Evolutionary conservation across 1,140 invertebrate species (phyloP).

Genomic region (Ceratosolen solmsi): DNA sequence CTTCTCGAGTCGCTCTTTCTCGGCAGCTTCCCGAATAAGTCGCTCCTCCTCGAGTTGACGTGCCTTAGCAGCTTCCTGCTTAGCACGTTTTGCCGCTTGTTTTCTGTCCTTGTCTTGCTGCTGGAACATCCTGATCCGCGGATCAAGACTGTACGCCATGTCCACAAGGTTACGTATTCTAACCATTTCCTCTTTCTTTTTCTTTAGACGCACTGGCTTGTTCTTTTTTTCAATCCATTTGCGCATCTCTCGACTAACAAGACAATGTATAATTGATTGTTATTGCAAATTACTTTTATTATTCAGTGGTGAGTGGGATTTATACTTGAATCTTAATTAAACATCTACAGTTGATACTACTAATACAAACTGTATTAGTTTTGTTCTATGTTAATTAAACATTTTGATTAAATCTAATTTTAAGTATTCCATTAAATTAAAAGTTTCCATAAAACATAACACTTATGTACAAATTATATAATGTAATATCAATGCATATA

Average conservation of each 20-base stretch:
- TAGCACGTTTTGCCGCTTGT: slow-evolving; percentile 89
- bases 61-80: slow-evolving; percentile 89
- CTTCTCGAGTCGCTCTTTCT: slow-evolving; percentile 80
- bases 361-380: too few species aligned
- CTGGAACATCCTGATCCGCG: slow-evolving; percentile 92
- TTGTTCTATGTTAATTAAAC: too few species aligned
- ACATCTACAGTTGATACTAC: too few species aligned
- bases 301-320: too few species aligned
- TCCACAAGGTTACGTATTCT: slow-evolving; percentile 93
- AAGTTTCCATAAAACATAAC: too few species aligned
- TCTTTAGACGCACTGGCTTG: slow-evolving; percentile 89
- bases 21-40: slow-evolving; percentile 79
- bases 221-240: slow-evolving; percentile 99
- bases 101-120: slow-evolving; percentile 95
- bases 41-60: slow-evolving; percentile 89
- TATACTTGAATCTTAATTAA: too few species aligned
- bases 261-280: too few species aligned
- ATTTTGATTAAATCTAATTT: too few species aligned
- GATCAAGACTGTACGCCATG: slow-evolving; percentile 94
- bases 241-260: slow-evolving; percentile 86
- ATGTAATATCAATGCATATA: too few species aligned
- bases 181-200: slow-evolving; percentile 97
- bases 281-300: too few species aligned
- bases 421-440: too few species aligned
- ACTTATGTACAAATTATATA: too few species aligned